Conservation (phyloP, 2,888 invertebrate species). For the Lepidonotus clava region DNA sequence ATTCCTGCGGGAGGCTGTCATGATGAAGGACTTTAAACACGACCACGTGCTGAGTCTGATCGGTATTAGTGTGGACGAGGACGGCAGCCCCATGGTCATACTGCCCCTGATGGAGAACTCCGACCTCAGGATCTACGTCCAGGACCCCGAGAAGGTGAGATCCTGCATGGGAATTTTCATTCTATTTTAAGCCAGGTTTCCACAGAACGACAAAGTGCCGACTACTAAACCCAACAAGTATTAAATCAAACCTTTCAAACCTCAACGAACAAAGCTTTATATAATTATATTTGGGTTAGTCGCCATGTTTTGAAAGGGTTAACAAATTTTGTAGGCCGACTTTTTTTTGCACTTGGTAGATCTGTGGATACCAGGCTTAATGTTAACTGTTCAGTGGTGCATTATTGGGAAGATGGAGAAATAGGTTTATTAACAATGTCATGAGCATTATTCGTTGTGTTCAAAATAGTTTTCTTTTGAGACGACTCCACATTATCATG, state of each 20-base stretch:
- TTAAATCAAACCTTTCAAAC: background rate
- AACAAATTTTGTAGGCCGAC: no score
- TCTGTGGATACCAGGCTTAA: no score
- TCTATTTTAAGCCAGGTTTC: background rate
- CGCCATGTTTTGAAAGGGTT: no score
- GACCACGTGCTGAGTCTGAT: constrained; percentile 81
- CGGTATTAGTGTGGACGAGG: constrained; percentile 78
- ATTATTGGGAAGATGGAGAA: no score
- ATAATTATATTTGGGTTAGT: no score
- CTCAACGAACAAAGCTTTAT: background rate
- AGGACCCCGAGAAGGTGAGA: constrained; percentile 76
- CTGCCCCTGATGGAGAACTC: constrained; percentile 82
- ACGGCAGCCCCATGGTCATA: constrained; percentile 81
- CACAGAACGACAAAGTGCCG: background rate
- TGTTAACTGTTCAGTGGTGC: no score
- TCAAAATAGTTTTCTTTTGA: no score
- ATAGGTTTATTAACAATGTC: no score
- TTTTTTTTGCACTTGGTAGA: no score
- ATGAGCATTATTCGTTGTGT: no score
- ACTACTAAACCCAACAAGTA: no score
- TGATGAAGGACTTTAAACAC: constrained; percentile 82
- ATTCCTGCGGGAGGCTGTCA: constrained; percentile 81
- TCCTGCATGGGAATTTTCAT: background rate
- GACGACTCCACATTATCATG: no score
- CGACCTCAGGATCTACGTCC: constrained; percentile 80